Conservation (phyloP, 2,888 invertebrate species). For the Tetropium fuscum region DNA sequence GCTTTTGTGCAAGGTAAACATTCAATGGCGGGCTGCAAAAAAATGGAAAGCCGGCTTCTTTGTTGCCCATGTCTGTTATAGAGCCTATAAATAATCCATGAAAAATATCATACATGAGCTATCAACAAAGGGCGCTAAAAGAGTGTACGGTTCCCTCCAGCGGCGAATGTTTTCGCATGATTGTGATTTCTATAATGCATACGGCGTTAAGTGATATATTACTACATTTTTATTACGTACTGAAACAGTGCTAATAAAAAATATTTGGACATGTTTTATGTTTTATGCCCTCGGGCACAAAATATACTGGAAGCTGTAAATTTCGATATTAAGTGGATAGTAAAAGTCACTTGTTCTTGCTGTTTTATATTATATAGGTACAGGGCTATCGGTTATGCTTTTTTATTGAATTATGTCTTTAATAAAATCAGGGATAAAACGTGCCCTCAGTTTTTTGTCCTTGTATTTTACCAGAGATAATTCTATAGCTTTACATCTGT, state of each 20-base stretch:
- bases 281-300: slow-evolving; percentile 28
- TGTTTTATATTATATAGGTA: slow-evolving; percentile 30
- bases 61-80: no score
- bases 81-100: no score
- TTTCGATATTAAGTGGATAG: slow-evolving; percentile 27
- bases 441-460: no score
- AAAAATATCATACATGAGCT: neutral
- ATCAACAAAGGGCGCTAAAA: slow-evolving; percentile 9
- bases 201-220: slow-evolving; percentile 25
- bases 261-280: slow-evolving; percentile 30
- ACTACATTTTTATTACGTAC: slow-evolving; percentile 23
- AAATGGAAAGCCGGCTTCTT: no score
- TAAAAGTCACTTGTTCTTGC: slow-evolving; percentile 28
- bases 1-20: no score
- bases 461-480: no score
- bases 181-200: slow-evolving; percentile 26
- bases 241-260: slow-evolving; percentile 25
- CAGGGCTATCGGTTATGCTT: neutral
- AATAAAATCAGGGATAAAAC: no score
- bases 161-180: slow-evolving; percentile 13
- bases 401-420: no score
- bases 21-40: no score
- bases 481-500: no score
- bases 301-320: slow-evolving; percentile 29
- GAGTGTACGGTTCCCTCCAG: neutral